Base-by-base conservation (phyloP, 2,888 invertebrate genomes). In the Acrobasis consociella region DNA sequence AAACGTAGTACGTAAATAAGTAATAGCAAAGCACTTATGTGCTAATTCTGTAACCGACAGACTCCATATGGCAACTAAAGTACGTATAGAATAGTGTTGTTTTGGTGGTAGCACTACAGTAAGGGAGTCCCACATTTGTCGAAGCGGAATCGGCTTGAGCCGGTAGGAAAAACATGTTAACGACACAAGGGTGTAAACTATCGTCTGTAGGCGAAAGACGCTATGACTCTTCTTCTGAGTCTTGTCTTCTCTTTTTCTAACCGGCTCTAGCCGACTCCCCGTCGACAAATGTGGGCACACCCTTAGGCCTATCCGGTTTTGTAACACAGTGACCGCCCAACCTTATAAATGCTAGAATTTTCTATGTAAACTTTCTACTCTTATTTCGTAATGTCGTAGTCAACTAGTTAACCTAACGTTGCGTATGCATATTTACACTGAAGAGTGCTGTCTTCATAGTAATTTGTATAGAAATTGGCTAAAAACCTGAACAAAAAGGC, bases 311-410 rank as follows among this genome's bases (percentile, higher is more conserved):
- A 76, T 71, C 71, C 71, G 69, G 60, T 68, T 66, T 60, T 58
- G 64, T 69, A 70, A 65, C 65, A 67, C 64, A 64, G 66, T 58
- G 64, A 68, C 65, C 64, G 67, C 65, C 69, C 71, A 63, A 67
- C 58, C 64, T 66, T 69, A 62, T 80, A 82, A 72, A 78, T 79
- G 83, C 81, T 86, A 85, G 80, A 74, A 73, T 73, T 80, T 80
- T 85, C 81, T 89, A 88, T 85, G 85, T 88, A 89, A 87, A 69
- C 46, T 77, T 83, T 84, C 80, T 80, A 81, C 77, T 82, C 78
- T 83, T 73, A 78, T 84, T 82, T 83, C 73, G 67, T 84, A 82
- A 74, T 75, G 75, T 82, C 71, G 76, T 84, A 85, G 82, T 75
- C 72, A 64, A 72, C 76, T 81, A 80, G 79, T 74, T 72, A 75